Evolutionary conservation across 1,140 invertebrate species (phyloP).

Genomic region (Caenorhabditis remanei): DNA sequence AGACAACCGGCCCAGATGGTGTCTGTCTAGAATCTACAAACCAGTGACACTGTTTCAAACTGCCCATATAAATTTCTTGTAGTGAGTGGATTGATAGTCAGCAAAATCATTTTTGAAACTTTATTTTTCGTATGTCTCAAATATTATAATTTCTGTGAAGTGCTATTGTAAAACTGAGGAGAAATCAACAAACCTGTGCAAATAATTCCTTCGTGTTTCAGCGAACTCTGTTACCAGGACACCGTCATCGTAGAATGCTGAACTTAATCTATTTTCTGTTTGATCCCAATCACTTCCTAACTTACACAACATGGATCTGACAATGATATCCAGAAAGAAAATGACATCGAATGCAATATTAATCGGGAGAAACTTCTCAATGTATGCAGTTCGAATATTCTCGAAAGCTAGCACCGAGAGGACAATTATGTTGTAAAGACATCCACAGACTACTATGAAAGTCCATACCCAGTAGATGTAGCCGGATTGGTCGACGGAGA

Average conservation of each 20-base stretch:
- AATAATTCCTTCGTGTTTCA: constrained; percentile 22
- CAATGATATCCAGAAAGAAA: not conserved
- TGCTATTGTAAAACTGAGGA: too few species aligned
- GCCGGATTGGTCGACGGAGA: constrained; percentile 25
- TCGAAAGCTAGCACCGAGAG: constrained; percentile 33
- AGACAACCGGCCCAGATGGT: too few species aligned
- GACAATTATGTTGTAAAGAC: constrained; percentile 19
- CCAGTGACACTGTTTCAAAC: too few species aligned
- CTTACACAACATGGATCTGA: constrained; percentile 21
- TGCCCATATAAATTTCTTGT: too few species aligned
- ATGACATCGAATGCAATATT: constrained; percentile 26
- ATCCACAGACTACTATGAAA: constrained; percentile 33
- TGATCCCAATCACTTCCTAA: too few species aligned
- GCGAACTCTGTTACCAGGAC: not conserved
- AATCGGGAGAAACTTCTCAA: constrained; percentile 19
- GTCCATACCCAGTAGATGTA: constrained; percentile 47
- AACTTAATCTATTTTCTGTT: not conserved
- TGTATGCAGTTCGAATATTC: constrained; percentile 5
- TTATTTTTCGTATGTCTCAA: too few species aligned
- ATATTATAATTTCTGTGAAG: too few species aligned
- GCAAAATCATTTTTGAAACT: too few species aligned
- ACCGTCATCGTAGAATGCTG: constrained; percentile 38
- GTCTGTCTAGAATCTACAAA: too few species aligned
- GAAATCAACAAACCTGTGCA: constrained; percentile 11
- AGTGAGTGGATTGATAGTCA: not conserved